These are phyloP conservation scores for Ictalurus punctatus DNA, from an alignment of 2,113 vertebrate genomes.

Conservation along the genomic window DNA sequence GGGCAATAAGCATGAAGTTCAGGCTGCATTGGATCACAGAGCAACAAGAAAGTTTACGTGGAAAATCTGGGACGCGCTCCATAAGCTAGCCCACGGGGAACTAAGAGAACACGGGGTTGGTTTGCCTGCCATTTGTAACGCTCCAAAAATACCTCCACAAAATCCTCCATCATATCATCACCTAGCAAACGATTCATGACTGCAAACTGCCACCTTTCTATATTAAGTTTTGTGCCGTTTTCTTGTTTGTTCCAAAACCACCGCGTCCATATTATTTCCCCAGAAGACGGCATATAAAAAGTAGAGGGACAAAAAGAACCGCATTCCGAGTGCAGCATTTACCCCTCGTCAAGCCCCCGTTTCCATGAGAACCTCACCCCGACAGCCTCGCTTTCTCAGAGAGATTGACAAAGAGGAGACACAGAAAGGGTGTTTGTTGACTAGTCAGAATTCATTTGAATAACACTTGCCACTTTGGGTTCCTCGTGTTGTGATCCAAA, in stretches of 20 bases:
- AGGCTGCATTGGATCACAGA: constrained; percentile 1
- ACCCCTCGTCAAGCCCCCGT: constrained; percentile 54
- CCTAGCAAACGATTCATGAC: not conserved
- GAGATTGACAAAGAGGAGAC: constrained; percentile 56
- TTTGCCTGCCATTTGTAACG: not conserved
- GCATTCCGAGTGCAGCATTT: constrained; percentile 44
- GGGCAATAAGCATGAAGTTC: not conserved
- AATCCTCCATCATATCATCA: constrained; percentile 13
- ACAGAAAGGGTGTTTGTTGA: constrained; percentile 58
- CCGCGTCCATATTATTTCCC: not conserved
- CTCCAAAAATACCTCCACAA: constrained; percentile 10
- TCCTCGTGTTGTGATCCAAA: constrained; percentile 9
- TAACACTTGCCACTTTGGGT: constrained; percentile 47
- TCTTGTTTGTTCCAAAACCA: not conserved
- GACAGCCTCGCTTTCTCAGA: constrained; percentile 60
- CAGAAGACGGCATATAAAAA: constrained; percentile 10
- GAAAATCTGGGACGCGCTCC: not conserved
- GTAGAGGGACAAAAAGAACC: constrained; percentile 24
- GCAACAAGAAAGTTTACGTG: not conserved
- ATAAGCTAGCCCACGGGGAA: constrained; percentile 12
- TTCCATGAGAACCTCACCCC: constrained; percentile 60
- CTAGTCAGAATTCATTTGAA: constrained; percentile 68
- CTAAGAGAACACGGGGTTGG: not conserved
- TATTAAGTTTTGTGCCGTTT: not conserved
- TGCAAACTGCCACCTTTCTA: not conserved